Base-by-base conservation (phyloP, 64 coral and sea anemone genomes). In the Porites lutea region DNA sequence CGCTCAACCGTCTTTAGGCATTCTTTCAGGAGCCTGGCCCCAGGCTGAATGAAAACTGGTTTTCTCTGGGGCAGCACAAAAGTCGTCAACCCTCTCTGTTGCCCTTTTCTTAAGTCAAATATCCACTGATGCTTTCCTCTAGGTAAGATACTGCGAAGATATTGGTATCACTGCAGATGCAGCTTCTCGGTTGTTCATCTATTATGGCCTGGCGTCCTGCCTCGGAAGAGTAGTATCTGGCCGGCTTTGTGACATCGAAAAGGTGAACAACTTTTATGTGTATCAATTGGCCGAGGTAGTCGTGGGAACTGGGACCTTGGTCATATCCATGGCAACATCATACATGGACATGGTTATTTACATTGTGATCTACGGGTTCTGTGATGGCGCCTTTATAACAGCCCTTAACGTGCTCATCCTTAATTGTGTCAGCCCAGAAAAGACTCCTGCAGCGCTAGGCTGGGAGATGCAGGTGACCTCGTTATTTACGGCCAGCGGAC, bases 351-450 rank as follows among this genome's bases (percentile, higher is more conserved):
- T 92, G 15, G 75, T 92, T 3, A 18, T 86, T 7, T 86, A 85
- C 60, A 58, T 66, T 6, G 69, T 64, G 11, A 59, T 74, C 51
- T 86, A 74, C 74, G 90, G 90, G 49, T 43, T 92, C 6, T 71
- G 79, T 6, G 82, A 86, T 76, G 80, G 90, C 4, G 16, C 27
- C 18, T 92, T 92, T 59, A 51, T 77, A 91, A 86, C 90, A 44
- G 4, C 80, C 6, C 71, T 60, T 0, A 13, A 6, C 76, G 52
- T 85, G 2, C 73, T 92, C 15, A 52, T 92, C 12, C 68, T 92
- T 19, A 92, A 54, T 16, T 75, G 79, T 77, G 78, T 82, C 54
- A 57, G 54, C 54, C 54, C 54, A 57, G 54, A 57, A 12, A 57
- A 57, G 12, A 57, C 54, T 57, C 54, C 54, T 12, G 54, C 54